Evolutionary conservation across 2,797 vertebrate species (phyloP), one percentile per base, ranked within the genome.

Genomic region (Sebastes steindachneri): DNA sequence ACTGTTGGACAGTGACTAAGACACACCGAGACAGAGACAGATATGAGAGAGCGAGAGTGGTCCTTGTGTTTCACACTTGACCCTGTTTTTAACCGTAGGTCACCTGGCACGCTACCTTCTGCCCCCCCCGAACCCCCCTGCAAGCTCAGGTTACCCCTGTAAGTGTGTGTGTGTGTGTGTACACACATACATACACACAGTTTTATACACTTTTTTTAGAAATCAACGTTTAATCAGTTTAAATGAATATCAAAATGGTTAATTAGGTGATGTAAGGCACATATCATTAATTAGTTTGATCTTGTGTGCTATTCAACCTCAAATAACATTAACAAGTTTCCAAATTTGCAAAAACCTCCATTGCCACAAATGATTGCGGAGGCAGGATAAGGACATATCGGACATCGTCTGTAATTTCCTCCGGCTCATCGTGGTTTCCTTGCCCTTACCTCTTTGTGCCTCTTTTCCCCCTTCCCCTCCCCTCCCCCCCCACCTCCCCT

Each of bases 31-130:
- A 19, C 5, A 69, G 60, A 68, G 37, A 2, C 9, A 26, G 54
- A 26, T 25, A 77, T 45, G 28, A 57, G 74, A 65, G 62, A 70
- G 21, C 26, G 68, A 72, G 17, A 51, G 23, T 65, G 80, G 76
- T 84, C 75, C 91, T 92, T 90, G 85, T 89, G 88, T 89, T 94
- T 93, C 86, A 91, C 83, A 93, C 90, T 93, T 93, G 92, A 94
- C 91, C 89, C 88, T 82, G 80, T 64, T 90, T 92, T 88, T 80
- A 84, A 90, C 77, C n/a, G 58, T 71, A 90, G 93, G 89, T 94
- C 88, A 91, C 86, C 86, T 93, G 84, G 68, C 15, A 9, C 51
- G 7, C 60, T 78, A 68, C 72, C 79, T 25, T 59, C 64, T 74
- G 54, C 12, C 11, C 37, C 45, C 55, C 29, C 48, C 53, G 2